Evolutionary conservation across 2,113 vertebrate species (phyloP).

Genomic region (Formicarius rufipectus): DNA sequence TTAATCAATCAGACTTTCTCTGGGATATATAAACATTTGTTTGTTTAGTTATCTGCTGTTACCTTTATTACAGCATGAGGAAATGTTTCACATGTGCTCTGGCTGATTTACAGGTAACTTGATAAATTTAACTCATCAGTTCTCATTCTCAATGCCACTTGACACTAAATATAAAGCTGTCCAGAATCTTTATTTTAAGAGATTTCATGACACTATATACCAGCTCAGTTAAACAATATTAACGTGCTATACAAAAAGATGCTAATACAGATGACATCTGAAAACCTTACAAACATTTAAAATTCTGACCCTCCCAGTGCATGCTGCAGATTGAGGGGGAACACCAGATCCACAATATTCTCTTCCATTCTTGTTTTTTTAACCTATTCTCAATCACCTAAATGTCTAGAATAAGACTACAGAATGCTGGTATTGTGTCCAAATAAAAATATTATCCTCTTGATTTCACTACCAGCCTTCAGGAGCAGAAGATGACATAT

Average conservation of each 20-base stretch:
- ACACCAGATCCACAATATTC: neutral
- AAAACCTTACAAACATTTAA: neutral
- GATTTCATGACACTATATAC: neutral
- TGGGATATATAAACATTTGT: neutral
- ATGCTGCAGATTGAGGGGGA: neutral
- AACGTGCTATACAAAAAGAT: neutral
- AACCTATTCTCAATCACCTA: neutral
- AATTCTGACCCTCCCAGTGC: neutral
- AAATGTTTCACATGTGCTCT: neutral
- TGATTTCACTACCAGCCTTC: neutral
- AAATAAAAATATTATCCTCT: neutral
- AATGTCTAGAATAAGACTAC: neutral
- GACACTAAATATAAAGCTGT: neutral
- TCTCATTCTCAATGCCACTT: neutral
- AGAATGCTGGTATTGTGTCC: accelerated
- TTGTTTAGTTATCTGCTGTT: neutral
- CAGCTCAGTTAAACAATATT: neutral
- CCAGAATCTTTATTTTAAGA: neutral
- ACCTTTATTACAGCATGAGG: neutral
- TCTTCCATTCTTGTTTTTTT: neutral
- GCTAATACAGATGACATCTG: neutral
- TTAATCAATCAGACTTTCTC: conserved; percentile 16
- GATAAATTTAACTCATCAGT: neutral
- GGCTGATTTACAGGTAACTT: neutral
- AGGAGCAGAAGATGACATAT: neutral